Conservation (phyloP, 2,797 vertebrate species). For the Erithacus rubecula region DNA sequence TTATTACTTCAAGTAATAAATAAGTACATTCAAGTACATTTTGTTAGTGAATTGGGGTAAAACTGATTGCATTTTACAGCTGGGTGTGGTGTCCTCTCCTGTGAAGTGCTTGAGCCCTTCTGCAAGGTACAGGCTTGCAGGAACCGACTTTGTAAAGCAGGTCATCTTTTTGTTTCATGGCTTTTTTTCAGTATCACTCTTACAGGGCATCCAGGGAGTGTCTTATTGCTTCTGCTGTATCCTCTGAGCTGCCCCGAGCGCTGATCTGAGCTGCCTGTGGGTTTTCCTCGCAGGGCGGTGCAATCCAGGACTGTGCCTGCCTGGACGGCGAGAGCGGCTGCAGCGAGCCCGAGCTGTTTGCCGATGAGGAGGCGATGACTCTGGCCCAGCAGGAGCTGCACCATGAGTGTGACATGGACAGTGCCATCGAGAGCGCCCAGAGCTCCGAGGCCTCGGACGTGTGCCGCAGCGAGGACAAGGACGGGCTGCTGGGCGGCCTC, state of each 20-base stretch:
- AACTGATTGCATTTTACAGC: background rate
- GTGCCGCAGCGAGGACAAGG: slow-evolving; percentile 80
- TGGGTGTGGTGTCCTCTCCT: background rate
- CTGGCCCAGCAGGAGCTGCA: slow-evolving; percentile 76
- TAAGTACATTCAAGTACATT: background rate
- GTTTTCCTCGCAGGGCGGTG: slow-evolving; percentile 75
- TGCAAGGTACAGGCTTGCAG: background rate
- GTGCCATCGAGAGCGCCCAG: slow-evolving; percentile 85
- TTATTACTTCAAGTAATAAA: background rate
- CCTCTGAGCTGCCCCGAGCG: background rate
- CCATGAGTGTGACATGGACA: slow-evolving; percentile 89
- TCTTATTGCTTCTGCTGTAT: background rate
- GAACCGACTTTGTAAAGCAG: background rate
- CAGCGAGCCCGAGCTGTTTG: slow-evolving; percentile 78
- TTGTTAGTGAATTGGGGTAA: background rate
- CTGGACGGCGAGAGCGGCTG: slow-evolving; percentile 80
- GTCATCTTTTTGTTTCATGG: background rate
- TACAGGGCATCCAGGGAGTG: background rate
- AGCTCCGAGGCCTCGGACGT: slow-evolving; percentile 84
- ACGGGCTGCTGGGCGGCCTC: slow-evolving; percentile 76
- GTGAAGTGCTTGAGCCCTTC: background rate
- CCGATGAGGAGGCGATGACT: slow-evolving; percentile 80
- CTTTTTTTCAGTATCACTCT: background rate
- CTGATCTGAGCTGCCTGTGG: background rate
- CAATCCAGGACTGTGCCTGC: slow-evolving; percentile 73